phyloP scores from a whole-genome alignment of 2,888 invertebrate genomes.

The Acanthosepion lycidas region DNA sequence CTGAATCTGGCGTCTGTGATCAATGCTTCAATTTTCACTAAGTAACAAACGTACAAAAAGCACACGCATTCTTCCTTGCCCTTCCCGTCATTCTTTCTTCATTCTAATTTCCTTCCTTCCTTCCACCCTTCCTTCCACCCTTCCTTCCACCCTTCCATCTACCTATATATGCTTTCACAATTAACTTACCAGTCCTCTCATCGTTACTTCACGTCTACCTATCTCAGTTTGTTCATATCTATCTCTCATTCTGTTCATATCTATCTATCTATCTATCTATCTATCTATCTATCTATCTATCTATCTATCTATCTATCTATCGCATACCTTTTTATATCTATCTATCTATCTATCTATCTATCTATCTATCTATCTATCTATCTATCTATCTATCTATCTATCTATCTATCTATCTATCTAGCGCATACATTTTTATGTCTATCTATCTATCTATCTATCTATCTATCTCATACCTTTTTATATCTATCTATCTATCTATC shows the following conservation, averaged over 20 bases:
- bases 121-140: too few species aligned
- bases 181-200: too few species aligned
- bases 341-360: too few species aligned
- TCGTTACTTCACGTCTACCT: too few species aligned
- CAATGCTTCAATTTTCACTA: background rate
- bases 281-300: background rate
- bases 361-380: background rate
- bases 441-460: background rate
- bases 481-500: too few species aligned
- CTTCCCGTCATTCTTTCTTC: background rate
- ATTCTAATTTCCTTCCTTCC: too few species aligned
- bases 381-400: too few species aligned
- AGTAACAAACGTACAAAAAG: background rate
- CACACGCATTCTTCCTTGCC: background rate
- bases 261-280: background rate
- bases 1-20: background rate
- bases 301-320: background rate
- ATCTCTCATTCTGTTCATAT: background rate
- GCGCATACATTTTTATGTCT: too few species aligned
- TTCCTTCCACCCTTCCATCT: too few species aligned
- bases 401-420: background rate
- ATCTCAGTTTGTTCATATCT: too few species aligned
- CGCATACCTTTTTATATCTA: background rate
- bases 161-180: too few species aligned
- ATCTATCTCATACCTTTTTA: background rate